Percentiles rank a stretch among this genome's conserved stretches.
phyloP scores from a whole-genome alignment of 2,797 vertebrate genomes.

The Eulemur albifrons region DNA sequence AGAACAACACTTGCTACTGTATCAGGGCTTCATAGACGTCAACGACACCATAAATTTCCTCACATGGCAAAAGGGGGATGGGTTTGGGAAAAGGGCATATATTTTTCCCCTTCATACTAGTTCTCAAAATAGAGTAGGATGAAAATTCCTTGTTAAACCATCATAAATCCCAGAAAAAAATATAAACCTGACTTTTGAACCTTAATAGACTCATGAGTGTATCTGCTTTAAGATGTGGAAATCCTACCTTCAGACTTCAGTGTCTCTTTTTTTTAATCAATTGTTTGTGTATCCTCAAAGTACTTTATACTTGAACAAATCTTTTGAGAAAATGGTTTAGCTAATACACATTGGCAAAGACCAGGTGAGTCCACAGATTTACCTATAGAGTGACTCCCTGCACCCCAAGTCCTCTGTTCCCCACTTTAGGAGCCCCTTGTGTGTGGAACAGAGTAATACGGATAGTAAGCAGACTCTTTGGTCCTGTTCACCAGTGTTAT shows the following conservation, averaged over 20 bases:
- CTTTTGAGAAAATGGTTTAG: conserved; percentile 39
- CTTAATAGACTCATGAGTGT: background rate
- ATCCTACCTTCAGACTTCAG: conserved; percentile 16
- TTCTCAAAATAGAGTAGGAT: background rate
- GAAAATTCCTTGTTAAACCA: conserved; percentile 48
- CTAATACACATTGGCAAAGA: conserved; percentile 29
- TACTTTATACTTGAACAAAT: background rate
- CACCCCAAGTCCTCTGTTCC: background rate
- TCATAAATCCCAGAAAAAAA: conserved; percentile 31
- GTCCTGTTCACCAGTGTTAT: conserved; percentile 55
- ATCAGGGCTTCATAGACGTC: background rate
- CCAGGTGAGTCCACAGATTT: conserved; percentile 21
- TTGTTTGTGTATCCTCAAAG: conserved; percentile 21
- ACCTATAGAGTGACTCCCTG: background rate
- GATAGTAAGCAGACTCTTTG: background rate
- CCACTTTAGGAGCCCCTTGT: background rate
- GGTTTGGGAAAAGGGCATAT: background rate
- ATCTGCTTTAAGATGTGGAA: conserved; percentile 34
- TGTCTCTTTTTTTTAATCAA: background rate
- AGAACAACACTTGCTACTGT: background rate
- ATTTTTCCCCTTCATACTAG: background rate
- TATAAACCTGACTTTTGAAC: conserved; percentile 3
- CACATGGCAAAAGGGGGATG: background rate
- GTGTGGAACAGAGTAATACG: background rate
- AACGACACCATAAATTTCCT: background rate